Percentiles rank a stretch among this genome's conserved stretches.
Evolutionary conservation across 2,888 invertebrate species (phyloP).

Genomic region (Ceraclea dissimilis): DNA sequence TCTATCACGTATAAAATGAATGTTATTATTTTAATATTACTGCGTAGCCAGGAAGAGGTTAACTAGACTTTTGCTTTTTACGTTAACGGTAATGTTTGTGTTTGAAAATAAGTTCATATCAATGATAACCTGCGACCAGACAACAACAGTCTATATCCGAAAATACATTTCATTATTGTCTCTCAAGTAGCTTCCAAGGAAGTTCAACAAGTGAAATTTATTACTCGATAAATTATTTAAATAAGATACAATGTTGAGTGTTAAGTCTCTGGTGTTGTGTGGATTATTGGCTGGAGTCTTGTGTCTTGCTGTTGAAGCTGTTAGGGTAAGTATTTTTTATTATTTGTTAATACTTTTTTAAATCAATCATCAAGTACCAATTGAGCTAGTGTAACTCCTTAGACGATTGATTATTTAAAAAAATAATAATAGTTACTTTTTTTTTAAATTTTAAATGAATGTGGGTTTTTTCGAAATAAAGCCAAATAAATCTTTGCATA

Average conservation of each 20-base stretch:
- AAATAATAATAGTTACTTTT: no score
- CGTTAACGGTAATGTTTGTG: conserved; percentile 16
- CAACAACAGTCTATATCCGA: conserved; percentile 1
- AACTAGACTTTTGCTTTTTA: conserved; percentile 18
- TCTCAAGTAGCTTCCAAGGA: no score
- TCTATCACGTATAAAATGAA: no score
- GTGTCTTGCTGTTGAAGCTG: conserved; percentile 11
- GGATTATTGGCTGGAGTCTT: conserved; percentile 8
- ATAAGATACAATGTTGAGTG: conserved; percentile 14
- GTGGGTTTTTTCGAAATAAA: no score
- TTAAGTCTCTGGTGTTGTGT: conserved; percentile 4
- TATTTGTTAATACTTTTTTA: no score
- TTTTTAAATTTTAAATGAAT: no score
- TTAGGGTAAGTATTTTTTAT: conserved; percentile 12
- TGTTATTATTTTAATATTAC: no score
- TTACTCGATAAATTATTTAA: background rate
- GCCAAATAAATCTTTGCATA: no score
- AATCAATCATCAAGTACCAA: no score
- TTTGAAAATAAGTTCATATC: background rate
- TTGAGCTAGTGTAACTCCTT: no score
- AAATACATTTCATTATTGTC: background rate
- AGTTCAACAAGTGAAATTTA: background rate
- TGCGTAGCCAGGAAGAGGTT: conserved; percentile 2
- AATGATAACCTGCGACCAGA: conserved; percentile 5
- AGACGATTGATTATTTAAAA: no score